These are phyloP conservation scores for Aviceda subcristata DNA, from an alignment of 2,113 vertebrate species.

Conservation along the genomic window DNA sequence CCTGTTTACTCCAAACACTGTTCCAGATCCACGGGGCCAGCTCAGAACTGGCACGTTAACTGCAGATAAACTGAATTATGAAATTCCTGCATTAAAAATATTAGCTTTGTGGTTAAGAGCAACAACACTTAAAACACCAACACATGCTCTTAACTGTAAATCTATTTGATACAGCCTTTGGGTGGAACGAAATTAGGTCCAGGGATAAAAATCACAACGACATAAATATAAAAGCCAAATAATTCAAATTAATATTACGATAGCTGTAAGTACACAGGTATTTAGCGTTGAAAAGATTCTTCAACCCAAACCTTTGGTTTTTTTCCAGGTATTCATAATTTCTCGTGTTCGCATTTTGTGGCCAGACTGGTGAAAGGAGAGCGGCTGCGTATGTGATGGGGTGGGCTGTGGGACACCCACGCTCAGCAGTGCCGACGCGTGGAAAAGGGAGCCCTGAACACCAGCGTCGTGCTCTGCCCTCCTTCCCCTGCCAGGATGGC, in stretches of 20 bases:
- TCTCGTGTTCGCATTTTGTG: background rate
- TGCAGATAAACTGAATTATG: background rate
- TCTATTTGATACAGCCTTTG: background rate
- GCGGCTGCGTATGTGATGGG: background rate
- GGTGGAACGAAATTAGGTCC: background rate
- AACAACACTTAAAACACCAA: background rate
- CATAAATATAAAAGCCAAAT: background rate
- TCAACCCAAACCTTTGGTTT: background rate
- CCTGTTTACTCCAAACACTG: background rate
- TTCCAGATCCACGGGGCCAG: background rate
- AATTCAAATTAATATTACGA: background rate
- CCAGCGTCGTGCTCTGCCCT: background rate
- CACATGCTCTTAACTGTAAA: background rate
- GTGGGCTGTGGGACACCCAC: background rate
- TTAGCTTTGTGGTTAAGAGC: background rate
- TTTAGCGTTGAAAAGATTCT: background rate
- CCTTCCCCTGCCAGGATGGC: background rate
- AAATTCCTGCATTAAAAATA: background rate
- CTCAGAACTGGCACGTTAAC: background rate
- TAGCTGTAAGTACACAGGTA: background rate
- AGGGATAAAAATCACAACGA: background rate
- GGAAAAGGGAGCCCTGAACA: background rate
- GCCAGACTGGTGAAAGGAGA: background rate
- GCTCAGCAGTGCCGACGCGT: rapidly evolving
- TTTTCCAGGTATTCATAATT: background rate